Base-by-base conservation (phyloP, 2,888 invertebrate species). In the Pseudococcus viburni region DNA sequence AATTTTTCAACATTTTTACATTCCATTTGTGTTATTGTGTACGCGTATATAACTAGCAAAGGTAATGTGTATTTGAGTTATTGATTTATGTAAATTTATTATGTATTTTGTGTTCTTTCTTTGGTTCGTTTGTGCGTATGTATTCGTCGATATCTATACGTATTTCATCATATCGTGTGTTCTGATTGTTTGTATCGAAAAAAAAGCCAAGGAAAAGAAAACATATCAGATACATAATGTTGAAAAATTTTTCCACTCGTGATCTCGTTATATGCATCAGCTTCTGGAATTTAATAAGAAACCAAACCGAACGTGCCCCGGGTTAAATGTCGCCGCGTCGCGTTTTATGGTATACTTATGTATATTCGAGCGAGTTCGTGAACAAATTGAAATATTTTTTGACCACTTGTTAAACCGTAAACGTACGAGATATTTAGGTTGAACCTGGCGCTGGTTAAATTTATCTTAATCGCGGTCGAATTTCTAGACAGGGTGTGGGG, bases 1-100 rank as follows among this genome's bases (percentile, higher is more conserved):
- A 80, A 80, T 80, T 80, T 80, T 80, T 80, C 80, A 80, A 80
- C 80, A 80, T 80, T 80, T 80, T 80, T 80, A 80, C 80, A 80
- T 80, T 80, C 80, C 80, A 42, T 80, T 80, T 80, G 80, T 46
- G 39, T 77, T 55, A 17, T 17, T 12, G 55, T 55, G 55, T 55
- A 55, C 51, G 15, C 9, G 59, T 59, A 11, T 59, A 59, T 1
- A 19, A 1, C 19, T 59, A 59, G 19, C n/a, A 39, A 17, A 77
- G 77, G 7, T 19, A 59, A 33, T 33, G 26, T 3, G 26, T 33
- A 33, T 80, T 80, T 80, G 80, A 80, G 42, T 80, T 80, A 80
- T 80, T 80, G 80, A 80, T 80, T 80, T 80, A 80, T 80, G 80
- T 80, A 80, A 80, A 80, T 80, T 80, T 80, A 80, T 80, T 80